Conservation (phyloP, 2,113 vertebrate species). For the Erythrocercus mccallii region DNA sequence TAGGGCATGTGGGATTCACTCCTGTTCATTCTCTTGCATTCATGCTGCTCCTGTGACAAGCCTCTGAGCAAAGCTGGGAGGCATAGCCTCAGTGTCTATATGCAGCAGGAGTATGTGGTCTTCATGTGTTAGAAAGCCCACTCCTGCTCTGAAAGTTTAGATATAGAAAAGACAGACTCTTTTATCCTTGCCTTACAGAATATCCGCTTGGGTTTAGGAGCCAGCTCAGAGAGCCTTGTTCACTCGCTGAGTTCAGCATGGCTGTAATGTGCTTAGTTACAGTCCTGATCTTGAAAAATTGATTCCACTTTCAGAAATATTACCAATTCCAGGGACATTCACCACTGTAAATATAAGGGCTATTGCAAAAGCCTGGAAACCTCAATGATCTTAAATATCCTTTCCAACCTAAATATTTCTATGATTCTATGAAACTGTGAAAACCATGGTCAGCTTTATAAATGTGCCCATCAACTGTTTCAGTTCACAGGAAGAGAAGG, state of each 20-base stretch:
- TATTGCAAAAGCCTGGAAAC: background rate
- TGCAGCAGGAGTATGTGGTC: background rate
- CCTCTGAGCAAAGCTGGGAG: background rate
- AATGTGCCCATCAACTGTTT: background rate
- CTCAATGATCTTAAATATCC: background rate
- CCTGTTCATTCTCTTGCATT: background rate
- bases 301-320: constrained; percentile 43
- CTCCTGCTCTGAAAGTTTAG: background rate
- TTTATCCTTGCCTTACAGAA: constrained; percentile 37
- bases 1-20: background rate
- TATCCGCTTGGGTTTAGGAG: constrained; percentile 37
- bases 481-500: background rate
- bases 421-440: background rate
- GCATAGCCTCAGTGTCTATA: background rate
- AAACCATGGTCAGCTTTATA: background rate
- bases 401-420: background rate
- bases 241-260: constrained; percentile 38
- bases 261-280: constrained; percentile 48
- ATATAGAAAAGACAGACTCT: background rate
- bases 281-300: constrained; percentile 43
- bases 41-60: background rate
- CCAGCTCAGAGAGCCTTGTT: constrained; percentile 8
- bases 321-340: background rate
- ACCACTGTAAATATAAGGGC: background rate
- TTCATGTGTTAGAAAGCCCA: background rate